A percentile compares a stretch with the other conserved stretches of the same genome.
phyloP scores from a whole-genome alignment of 2,888 invertebrate species.

The Tineola bisselliella region DNA sequence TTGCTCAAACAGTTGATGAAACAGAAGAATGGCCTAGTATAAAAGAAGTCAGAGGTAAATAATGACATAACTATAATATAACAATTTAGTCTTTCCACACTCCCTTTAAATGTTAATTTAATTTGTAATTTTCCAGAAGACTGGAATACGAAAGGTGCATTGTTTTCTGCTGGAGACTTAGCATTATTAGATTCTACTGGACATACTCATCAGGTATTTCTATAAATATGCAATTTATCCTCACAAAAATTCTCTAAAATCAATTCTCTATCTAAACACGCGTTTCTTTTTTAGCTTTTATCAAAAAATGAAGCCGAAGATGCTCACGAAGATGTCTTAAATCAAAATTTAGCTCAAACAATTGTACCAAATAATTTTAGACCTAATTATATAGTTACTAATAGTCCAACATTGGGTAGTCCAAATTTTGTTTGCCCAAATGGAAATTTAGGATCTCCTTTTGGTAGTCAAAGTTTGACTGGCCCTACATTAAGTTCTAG shows the following conservation, averaged over 20 bases:
- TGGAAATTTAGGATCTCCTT: slow-evolving; percentile 49
- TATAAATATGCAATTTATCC: not conserved
- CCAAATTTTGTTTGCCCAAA: slow-evolving; percentile 62
- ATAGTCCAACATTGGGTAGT: slow-evolving; percentile 58
- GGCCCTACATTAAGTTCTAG: slow-evolving; percentile 57
- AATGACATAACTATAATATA: no score
- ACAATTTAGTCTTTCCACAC: no score
- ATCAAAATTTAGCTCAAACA: slow-evolving; percentile 46
- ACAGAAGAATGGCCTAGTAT: slow-evolving; percentile 58
- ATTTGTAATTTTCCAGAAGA: slow-evolving; percentile 32
- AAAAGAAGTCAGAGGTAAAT: slow-evolving; percentile 59
- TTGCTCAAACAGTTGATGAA: slow-evolving; percentile 36
- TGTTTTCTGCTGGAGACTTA: slow-evolving; percentile 60
- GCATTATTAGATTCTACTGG: slow-evolving; percentile 53
- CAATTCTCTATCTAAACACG: no score
- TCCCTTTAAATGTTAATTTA: not conserved
- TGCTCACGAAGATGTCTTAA: slow-evolving; percentile 51
- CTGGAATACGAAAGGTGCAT: slow-evolving; percentile 56
- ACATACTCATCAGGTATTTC: slow-evolving; percentile 41
- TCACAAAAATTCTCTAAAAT: not conserved
- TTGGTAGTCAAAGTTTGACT: slow-evolving; percentile 51
- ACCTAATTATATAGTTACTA: slow-evolving; percentile 47
- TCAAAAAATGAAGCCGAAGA: slow-evolving; percentile 24
- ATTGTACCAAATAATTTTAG: slow-evolving; percentile 45
- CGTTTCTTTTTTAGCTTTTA: not conserved